phyloP scores from a whole-genome alignment of 2,888 invertebrate genomes.

The Cryptocephalus moraei region DNA sequence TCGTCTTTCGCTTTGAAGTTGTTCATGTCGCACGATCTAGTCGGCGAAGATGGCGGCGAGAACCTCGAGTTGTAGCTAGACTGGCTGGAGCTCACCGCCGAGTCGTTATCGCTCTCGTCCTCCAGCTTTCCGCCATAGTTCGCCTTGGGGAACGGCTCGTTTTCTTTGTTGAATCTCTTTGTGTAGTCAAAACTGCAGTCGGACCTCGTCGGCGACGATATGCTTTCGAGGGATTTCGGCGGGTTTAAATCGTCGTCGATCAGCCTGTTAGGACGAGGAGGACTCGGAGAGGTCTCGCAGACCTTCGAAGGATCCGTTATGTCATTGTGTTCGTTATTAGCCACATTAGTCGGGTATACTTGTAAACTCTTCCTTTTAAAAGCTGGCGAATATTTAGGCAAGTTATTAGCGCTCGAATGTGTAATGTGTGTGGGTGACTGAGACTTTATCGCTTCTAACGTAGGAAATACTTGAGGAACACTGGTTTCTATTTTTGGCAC shows the following conservation, averaged over 20 bases:
- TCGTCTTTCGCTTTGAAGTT: slow-evolving; percentile 14
- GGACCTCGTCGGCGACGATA: slow-evolving; percentile 47
- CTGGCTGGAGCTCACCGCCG: slow-evolving; percentile 76
- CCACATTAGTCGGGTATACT: slow-evolving; percentile 41
- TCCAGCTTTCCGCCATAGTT: slow-evolving; percentile 20
- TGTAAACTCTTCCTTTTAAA: slow-evolving; percentile 67
- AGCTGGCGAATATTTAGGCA: slow-evolving; percentile 74
- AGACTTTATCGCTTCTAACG: slow-evolving; percentile 4
- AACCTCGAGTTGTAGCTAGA: slow-evolving; percentile 69
- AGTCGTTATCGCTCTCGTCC: slow-evolving; percentile 77
- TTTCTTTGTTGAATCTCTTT: slow-evolving; percentile 6
- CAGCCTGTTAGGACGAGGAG: slow-evolving; percentile 15
- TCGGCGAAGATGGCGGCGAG: slow-evolving; percentile 64
- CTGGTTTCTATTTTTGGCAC: slow-evolving; percentile 17
- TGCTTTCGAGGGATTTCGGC: slow-evolving; percentile 48
- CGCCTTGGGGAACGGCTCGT: slow-evolving; percentile 9
- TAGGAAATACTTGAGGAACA: background rate
- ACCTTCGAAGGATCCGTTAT: slow-evolving; percentile 7
- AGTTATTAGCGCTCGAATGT: slow-evolving; percentile 39
- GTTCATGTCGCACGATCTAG: slow-evolving; percentile 17
- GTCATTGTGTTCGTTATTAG: slow-evolving; percentile 17
- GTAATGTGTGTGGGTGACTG: slow-evolving; percentile 27
- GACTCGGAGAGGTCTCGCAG: slow-evolving; percentile 12
- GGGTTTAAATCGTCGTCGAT: slow-evolving; percentile 30
- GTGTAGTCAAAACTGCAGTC: slow-evolving; percentile 48